Percentiles rank a stretch among this genome's conserved stretches.
These are phyloP conservation scores for Dromas ardeola DNA, from an alignment of 2,113 vertebrate genomes.

Conservation along the genomic window DNA sequence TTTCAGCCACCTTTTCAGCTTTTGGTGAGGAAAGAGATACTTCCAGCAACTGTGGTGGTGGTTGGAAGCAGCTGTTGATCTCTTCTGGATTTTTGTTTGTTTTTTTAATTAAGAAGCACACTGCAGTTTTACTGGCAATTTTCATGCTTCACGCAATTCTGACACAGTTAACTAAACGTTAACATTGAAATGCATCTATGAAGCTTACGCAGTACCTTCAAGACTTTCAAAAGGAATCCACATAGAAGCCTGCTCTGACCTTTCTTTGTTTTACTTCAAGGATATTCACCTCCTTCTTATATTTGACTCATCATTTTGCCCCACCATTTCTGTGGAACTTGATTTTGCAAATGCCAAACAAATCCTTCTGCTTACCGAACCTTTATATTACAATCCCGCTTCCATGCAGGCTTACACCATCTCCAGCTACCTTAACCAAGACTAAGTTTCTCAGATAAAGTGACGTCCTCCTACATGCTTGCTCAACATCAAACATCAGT, in stretches of 20 bases:
- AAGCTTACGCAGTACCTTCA: background rate
- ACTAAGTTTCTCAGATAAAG: background rate
- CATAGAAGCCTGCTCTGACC: background rate
- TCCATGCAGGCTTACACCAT: background rate
- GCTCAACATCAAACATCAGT: background rate
- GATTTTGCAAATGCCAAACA: background rate
- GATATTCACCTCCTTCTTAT: background rate
- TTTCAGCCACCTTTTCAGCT: background rate
- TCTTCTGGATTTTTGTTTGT: background rate
- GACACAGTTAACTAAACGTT: background rate
- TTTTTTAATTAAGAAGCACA: background rate
- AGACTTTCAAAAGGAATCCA: background rate
- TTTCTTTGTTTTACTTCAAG: background rate
- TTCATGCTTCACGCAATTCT: background rate
- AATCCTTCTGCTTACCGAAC: background rate
- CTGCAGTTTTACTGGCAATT: background rate
- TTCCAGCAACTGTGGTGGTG: background rate
- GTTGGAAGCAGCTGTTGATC: background rate
- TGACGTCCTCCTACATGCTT: background rate
- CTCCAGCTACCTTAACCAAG: background rate
- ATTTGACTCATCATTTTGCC: background rate
- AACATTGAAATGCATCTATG: background rate
- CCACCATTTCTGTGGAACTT: background rate
- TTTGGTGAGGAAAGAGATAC: background rate
- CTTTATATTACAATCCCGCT: background rate